Base-by-base conservation (phyloP, 2,113 vertebrate genomes). In the Sander lucioperca region DNA sequence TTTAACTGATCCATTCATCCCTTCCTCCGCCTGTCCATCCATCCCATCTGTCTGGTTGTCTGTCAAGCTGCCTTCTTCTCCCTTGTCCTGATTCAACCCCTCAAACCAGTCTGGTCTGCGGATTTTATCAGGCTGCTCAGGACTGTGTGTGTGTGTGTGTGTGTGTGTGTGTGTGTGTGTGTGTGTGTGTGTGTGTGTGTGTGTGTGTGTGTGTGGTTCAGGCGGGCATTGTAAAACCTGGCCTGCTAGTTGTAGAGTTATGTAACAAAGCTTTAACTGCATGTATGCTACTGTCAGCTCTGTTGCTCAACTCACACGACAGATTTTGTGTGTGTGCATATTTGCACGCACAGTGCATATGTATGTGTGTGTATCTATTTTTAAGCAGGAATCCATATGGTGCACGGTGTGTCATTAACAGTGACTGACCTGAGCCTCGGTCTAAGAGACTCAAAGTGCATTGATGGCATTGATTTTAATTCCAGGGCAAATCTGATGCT, bases 181-280 rank as follows among this genome's bases (percentile, higher is more conserved):
- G 66, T 12, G 45, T 30, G 18, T 57, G 39, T 53, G 45, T 51
- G 50, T 58, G 57, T 59, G 43, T 58, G 72, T 53, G 58, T 58
- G 57, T 48, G 53, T 66, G 57, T 58, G 70, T 25, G 25, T 25
- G 25, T 25, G 25, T 50, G 65, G 65, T 83, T 57, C 68, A 85
- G 56, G 21, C 36, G 6, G 36, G 36, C 36, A 39, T 9, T 39
- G 39, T 43, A 43, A 43, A 43, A 11, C 3, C 39, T 43, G 23
- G 50, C 82, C 71, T 86, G 73, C 50, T 75, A 63, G 83, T 89
- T 85, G 86, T 86, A 82, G 78, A 89, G 79, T 93, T 90, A 93
- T 73, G 79, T 88, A 94, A 93, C 77, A 45, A 68, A 79, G 82
- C 73, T 91, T 83, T 77, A 79, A 81, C 50, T 78, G 84, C 72